Evolutionary conservation across 2,888 invertebrate species (phyloP).

Genomic region (Chesias legatella): DNA sequence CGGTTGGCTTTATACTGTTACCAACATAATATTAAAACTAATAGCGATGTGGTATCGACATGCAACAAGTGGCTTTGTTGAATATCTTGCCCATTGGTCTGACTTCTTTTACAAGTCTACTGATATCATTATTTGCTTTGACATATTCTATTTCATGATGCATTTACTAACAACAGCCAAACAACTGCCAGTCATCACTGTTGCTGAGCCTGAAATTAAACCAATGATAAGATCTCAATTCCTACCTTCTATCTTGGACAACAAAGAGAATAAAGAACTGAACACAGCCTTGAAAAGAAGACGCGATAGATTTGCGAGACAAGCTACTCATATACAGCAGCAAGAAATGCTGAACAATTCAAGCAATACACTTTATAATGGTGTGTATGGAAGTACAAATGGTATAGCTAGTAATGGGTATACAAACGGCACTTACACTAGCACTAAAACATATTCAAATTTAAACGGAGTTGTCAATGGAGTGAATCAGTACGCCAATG

Average conservation of each 20-base stretch:
- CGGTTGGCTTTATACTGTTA: too few species aligned
- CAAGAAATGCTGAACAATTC: constrained; percentile 80
- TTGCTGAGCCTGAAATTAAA: constrained; percentile 47
- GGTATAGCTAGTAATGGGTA: constrained; percentile 41
- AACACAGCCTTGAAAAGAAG: constrained; percentile 90
- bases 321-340: constrained; percentile 92
- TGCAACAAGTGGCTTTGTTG: too few species aligned
- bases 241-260: constrained; percentile 53
- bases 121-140: not conserved
- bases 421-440: constrained; percentile 30
- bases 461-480: constrained; percentile 29
- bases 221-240: constrained; percentile 37
- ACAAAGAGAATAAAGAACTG: constrained; percentile 83
- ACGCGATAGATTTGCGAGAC: constrained; percentile 90
- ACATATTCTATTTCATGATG: constrained; percentile 26
- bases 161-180: constrained; percentile 63
- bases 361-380: constrained; percentile 46
- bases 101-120: not conserved
- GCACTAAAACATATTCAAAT: constrained; percentile 25
- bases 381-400: constrained; percentile 41
- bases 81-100: not conserved
- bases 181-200: constrained; percentile 44
- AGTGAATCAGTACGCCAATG: constrained; percentile 28
- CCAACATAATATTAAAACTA: too few species aligned
- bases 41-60: too few species aligned